These are phyloP conservation scores for Onchidella celtica DNA, from an alignment of 2,888 invertebrate species.

Conservation along the genomic window DNA sequence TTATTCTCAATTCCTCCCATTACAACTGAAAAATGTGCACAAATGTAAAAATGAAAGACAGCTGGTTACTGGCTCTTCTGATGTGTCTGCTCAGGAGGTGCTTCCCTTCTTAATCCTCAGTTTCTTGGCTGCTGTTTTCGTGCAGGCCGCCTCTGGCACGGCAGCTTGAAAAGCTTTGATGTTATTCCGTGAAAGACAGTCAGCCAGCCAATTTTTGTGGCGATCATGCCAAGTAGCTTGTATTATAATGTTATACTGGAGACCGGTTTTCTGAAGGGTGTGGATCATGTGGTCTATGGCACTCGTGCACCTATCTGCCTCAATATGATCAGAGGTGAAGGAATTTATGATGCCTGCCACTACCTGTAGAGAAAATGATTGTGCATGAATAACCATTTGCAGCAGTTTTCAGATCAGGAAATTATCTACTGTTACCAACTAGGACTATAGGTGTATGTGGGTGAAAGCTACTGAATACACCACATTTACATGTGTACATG, in stretches of 20 bases:
- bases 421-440: not conserved
- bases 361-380: slow-evolving; percentile 26
- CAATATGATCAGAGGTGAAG: not conserved
- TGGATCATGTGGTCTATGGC: slow-evolving; percentile 16
- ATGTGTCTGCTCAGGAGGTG: too few relatives aligned
- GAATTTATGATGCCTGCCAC: slow-evolving; percentile 24
- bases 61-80: too few relatives aligned
- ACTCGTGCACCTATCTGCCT: not conserved
- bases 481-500: not conserved
- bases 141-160: slow-evolving; percentile 22
- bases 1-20: too few relatives aligned
- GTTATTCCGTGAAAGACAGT: slow-evolving; percentile 21
- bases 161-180: not conserved
- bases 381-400: not conserved
- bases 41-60: too few relatives aligned
- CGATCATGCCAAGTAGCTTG: slow-evolving; percentile 27
- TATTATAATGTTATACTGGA: not conserved
- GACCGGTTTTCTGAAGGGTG: slow-evolving; percentile 21
- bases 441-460: not conserved
- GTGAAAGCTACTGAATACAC: not conserved
- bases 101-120: not conserved
- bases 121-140: slow-evolving; percentile 33
- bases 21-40: too few relatives aligned
- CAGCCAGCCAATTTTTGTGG: slow-evolving; percentile 24
- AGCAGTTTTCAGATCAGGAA: not conserved